Conservation (phyloP, 2,113 vertebrate genomes). For the Ctenomys sociabilis region DNA sequence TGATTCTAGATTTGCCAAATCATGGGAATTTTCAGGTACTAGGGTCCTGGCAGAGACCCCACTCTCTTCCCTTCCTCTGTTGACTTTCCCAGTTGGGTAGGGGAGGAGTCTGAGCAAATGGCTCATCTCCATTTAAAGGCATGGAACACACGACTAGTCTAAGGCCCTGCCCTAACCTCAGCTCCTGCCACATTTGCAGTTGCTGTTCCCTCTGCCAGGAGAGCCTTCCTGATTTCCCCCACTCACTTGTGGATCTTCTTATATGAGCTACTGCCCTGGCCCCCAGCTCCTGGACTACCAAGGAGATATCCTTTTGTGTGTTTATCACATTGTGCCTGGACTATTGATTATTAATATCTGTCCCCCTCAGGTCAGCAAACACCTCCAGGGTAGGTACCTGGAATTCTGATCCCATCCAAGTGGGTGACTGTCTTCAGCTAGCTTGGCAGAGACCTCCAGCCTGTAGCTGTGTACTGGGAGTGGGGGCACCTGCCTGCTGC, state of each 20-base stretch:
- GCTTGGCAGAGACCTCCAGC: neutral
- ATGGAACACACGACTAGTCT: neutral
- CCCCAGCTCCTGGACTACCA: neutral
- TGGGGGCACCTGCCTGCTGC: neutral
- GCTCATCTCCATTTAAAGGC: neutral
- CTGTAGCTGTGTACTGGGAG: neutral
- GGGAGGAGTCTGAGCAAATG: neutral
- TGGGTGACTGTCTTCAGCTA: neutral
- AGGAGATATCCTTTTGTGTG: neutral
- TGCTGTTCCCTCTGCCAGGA: neutral
- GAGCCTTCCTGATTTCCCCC: neutral
- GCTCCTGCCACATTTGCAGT: neutral
- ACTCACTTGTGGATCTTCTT: neutral
- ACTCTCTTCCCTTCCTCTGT: neutral
- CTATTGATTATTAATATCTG: neutral
- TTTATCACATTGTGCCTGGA: neutral
- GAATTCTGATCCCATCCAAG: neutral
- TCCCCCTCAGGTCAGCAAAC: rapidly evolving
- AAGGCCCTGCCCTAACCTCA: neutral
- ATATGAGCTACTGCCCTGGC: neutral
- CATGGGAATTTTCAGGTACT: neutral
- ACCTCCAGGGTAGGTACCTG: neutral
- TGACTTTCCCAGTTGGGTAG: neutral
- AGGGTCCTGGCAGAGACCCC: neutral
- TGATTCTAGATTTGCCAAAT: neutral